phyloP scores from a whole-genome alignment of 2,888 invertebrate genomes.

The Tholera decimalis region DNA sequence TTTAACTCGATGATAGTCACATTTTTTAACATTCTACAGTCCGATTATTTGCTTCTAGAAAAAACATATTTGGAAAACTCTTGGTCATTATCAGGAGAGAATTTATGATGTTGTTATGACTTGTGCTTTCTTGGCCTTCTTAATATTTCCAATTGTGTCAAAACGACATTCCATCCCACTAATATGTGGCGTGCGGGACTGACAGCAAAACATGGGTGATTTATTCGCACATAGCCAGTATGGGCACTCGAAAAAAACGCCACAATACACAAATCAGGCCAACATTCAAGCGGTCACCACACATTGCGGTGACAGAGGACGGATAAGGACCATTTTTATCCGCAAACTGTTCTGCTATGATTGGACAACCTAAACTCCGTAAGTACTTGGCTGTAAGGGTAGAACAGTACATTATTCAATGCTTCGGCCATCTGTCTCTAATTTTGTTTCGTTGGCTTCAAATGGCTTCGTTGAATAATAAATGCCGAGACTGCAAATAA shows the following conservation, averaged over 20 bases:
- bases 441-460: slow-evolving; percentile 58
- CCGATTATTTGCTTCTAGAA: neutral
- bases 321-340: slow-evolving; percentile 57
- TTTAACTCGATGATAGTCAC: slow-evolving; percentile 9
- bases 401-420: slow-evolving; percentile 63
- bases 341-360: slow-evolving; percentile 34
- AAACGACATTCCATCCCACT: slow-evolving; percentile 2
- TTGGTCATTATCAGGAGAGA: too few relatives aligned
- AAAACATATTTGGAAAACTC: neutral
- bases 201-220: slow-evolving; percentile 56
- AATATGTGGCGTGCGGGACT: slow-evolving; percentile 4
- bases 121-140: too few relatives aligned
- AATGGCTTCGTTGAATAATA: slow-evolving; percentile 59
- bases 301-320: slow-evolving; percentile 51
- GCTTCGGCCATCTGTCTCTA: slow-evolving; percentile 60
- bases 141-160: neutral
- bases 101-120: too few relatives aligned
- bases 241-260: slow-evolving; percentile 51
- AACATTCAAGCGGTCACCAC: slow-evolving; percentile 59
- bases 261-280: slow-evolving; percentile 67
- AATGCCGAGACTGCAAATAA: slow-evolving; percentile 52
- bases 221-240: slow-evolving; percentile 52
- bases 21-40: neutral
- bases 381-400: slow-evolving; percentile 24
- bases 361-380: slow-evolving; percentile 36